Base-by-base conservation (phyloP, 2,113 vertebrate genomes). In the Tragelaphus imberbis region DNA sequence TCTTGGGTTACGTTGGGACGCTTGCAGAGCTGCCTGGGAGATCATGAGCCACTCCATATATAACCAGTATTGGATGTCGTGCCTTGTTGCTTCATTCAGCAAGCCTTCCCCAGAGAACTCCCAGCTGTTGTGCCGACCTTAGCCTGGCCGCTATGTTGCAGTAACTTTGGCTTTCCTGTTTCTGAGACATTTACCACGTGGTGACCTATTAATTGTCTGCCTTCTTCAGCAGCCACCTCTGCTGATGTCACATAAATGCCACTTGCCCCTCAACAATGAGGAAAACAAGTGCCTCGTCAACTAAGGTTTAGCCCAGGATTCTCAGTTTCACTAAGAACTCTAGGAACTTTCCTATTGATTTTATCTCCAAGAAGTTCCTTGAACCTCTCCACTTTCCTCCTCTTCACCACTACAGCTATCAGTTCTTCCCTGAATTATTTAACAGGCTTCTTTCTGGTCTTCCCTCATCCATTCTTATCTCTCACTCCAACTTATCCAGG, bases 21-120 rank as follows among this genome's bases (percentile, higher is more conserved):
- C 49, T 68, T 92, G 49, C 58, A 94, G 85, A 92, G 85, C 91
- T 91, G 82, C 96, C 89, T 93, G 91, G 59, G 79, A 95, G 87
- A 96, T 97, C 96, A 71, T 2, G 28, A 96, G 79, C 75, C 93
- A 97, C 96, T 86, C 95, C 79, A 91, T 93, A 91, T 84, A 93
- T 88, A 93, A 93, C 59, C 82, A 82, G 96, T 88, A 90, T n/a
- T 86, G 93, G 88, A 86, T 86, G 86, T 93, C 97, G 81, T 44
- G 61, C 90, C 91, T 47, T 87, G 84, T 56, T 92, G 94, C 95
- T 91, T 91, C 86, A 65, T 89, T 91, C 97, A 81, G 84, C 56
- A 36, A 97, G 82, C 79, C 96, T 97, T 94, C 93, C 95, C 88
- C 56, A 65, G 98, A 98, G 89, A 94, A 90, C 91, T 84, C 95